Evolutionary conservation across 2,113 vertebrate genomes (phyloP), one percentile per base, ranked within the genome.

Genomic region (Hippocampus barbouri): DNA sequence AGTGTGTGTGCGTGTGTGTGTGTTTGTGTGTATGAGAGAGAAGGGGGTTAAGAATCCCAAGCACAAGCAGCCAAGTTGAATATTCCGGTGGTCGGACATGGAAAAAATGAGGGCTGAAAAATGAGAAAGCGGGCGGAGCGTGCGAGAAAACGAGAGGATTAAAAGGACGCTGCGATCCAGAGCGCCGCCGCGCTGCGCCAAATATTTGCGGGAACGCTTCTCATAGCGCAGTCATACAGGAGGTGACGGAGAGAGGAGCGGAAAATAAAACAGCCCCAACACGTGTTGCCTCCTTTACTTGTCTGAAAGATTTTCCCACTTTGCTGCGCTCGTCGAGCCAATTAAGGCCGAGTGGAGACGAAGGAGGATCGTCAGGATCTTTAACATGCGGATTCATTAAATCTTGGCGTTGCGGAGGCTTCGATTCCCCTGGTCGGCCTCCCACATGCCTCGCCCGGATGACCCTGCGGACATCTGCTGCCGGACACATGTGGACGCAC

Each of bases 181-280:
- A 63, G 41, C 45, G 71, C 65, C 60, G 87, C 77, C 72, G 73
- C 76, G 45, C 41, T 12, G 34, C 57, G 78, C 77, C 87, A 88
- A 88, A 90, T 89, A 89, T 89, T 88, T 87, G 84, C 79, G 78
- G 68, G 64, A 86, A 78, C 51, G 20, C 61, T 40, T 63, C 61
- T 63, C 8, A 9, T 11, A 4, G 27, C n/a, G 53, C 20, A n/a
- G 34, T 40, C 61, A n/a, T 20, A 12, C 15, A 14, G 64, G n/a
- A 47, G 64, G 16, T 23, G 9, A 65, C 41, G n/a, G 63, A 43
- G 0, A 12, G 21, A 27, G 27, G 8, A 9, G 8, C 7, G 20
- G 20, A 45, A n/a, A 45, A 65, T 23, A 18, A 65, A 65, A 11
- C 41, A n/a, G n/a, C n/a, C 62, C 20, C 11, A 12, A 64, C 62